Evolutionary conservation across 2,113 vertebrate species (phyloP).

Genomic region (Cariama cristata): DNA sequence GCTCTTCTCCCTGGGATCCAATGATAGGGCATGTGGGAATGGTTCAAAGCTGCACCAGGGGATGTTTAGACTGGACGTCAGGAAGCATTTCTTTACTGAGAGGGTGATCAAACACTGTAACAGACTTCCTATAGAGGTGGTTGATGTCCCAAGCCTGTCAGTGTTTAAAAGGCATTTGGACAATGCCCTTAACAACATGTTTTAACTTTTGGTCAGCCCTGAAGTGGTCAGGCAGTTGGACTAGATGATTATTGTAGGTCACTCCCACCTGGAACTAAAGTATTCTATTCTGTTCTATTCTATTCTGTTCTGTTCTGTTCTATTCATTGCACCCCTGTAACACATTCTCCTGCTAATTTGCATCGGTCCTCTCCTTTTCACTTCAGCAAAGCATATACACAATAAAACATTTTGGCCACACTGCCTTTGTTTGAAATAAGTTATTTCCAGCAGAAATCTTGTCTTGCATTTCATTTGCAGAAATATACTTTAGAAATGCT

Average conservation of each 20-base stretch:
- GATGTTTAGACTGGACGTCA: not conserved
- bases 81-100: not conserved
- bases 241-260: too few species aligned
- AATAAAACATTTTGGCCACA: not conserved
- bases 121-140: not conserved
- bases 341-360: not conserved
- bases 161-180: not conserved
- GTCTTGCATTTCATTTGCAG: not conserved
- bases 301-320: not conserved
- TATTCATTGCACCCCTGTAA: not conserved
- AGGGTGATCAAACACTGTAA: not conserved
- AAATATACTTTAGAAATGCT: not conserved
- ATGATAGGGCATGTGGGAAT: not conserved
- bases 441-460: not conserved
- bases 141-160: not conserved
- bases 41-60: not conserved
- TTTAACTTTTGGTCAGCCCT: not conserved
- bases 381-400: not conserved
- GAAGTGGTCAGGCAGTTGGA: not conserved
- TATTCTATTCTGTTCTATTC: not conserved
- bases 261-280: not conserved
- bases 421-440: not conserved
- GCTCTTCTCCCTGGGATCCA: not conserved
- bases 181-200: not conserved
- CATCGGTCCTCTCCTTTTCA: not conserved